These are phyloP conservation scores for Microhierax caerulescens DNA, from an alignment of 2,797 vertebrate species.

Conservation along the genomic window DNA sequence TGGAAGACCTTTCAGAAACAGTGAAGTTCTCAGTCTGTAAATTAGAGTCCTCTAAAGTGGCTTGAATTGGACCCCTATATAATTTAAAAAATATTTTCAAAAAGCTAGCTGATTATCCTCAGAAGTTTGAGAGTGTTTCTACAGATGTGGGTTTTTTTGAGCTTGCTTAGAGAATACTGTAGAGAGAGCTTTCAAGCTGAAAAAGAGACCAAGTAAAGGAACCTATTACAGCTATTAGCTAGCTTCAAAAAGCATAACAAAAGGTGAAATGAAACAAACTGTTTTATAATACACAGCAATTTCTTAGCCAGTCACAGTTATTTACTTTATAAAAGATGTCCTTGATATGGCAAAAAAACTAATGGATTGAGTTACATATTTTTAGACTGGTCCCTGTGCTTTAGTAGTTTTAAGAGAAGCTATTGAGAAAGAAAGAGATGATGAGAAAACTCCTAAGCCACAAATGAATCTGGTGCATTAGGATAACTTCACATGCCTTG, in stretches of 20 bases:
- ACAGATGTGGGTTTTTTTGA: neutral
- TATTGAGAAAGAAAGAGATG: constrained; percentile 18
- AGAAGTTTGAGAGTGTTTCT: neutral
- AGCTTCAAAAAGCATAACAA: neutral
- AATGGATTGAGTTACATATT: constrained; percentile 13
- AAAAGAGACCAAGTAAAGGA: neutral
- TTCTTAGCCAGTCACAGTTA: neutral
- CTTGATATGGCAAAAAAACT: constrained; percentile 5
- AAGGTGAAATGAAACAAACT: neutral
- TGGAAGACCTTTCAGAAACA: neutral
- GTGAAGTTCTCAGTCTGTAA: neutral
- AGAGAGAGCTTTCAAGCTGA: neutral
- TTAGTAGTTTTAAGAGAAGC: constrained; percentile 51
- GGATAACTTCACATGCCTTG: neutral
- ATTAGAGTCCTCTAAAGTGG: neutral
- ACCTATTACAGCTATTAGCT: neutral
- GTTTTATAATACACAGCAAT: neutral
- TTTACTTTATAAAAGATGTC: constrained; percentile 21
- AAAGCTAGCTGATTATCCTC: neutral
- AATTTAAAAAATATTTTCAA: neutral
- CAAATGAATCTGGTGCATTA: neutral
- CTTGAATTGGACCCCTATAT: neutral
- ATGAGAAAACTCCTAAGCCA: constrained; percentile 48
- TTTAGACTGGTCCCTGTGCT: neutral
- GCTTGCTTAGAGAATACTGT: neutral